These are phyloP conservation scores for Trichogramma evanescens DNA, from an alignment of 2,888 invertebrate species.

Conservation along the genomic window DNA sequence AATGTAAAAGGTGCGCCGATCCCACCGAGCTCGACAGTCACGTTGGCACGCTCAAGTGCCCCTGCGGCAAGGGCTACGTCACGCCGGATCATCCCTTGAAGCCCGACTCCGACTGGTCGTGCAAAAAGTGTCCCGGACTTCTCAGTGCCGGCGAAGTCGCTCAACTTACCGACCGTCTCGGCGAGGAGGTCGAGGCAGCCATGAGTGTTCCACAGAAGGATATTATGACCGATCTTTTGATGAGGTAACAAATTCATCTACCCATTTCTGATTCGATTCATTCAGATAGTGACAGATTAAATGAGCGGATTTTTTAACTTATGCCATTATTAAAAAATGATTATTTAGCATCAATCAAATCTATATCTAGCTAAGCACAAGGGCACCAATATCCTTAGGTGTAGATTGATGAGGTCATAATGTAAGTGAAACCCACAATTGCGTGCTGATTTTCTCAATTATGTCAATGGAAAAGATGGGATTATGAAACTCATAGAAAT, in stretches of 20 bases:
- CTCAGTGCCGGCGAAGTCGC: constrained; percentile 60
- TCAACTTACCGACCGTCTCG: constrained; percentile 64
- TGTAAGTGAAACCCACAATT: no score
- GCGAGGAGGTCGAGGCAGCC: constrained; percentile 67
- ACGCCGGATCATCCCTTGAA: constrained; percentile 65
- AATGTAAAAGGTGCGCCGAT: constrained; percentile 68
- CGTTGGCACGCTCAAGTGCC: constrained; percentile 64
- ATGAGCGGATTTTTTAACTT: no score
- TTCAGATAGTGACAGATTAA: no score
- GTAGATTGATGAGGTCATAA: no score
- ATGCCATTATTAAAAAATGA: no score
- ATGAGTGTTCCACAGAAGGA: constrained; percentile 59
- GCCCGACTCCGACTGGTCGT: constrained; percentile 69
- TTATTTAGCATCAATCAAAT: no score
- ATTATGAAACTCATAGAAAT: neutral
- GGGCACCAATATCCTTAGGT: no score
- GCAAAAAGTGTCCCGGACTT: constrained; percentile 62
- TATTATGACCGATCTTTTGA: constrained; percentile 55
- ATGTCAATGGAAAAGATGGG: no score
- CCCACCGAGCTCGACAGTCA: constrained; percentile 75
- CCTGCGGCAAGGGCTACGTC: constrained; percentile 61
- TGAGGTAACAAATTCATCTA: no score
- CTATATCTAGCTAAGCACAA: no score
- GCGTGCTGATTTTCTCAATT: no score
- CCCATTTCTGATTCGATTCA: no score